Conservation (phyloP, 1,140 invertebrate genomes). For the Drosophila serrata region DNA sequence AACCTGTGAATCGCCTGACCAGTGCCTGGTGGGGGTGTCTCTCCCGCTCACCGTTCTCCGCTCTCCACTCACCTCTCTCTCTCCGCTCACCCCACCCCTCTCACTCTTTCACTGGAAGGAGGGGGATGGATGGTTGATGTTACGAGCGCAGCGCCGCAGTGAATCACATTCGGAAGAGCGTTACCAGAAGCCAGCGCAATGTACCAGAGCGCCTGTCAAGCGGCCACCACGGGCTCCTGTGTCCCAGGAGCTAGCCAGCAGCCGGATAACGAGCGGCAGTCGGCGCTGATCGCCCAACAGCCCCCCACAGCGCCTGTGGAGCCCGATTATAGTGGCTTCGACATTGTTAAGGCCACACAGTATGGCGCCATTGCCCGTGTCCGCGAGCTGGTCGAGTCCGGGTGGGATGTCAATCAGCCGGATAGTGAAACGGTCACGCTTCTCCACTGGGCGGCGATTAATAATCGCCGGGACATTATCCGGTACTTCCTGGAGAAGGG, state of each 20-base stretch:
- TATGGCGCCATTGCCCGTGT: constrained; percentile 95
- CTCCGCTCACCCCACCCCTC: constrained; percentile 31
- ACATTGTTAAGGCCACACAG: constrained; percentile 97
- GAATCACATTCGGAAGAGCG: constrained; percentile 67
- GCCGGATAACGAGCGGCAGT: constrained; percentile 86
- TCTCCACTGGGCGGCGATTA: constrained; percentile 99
- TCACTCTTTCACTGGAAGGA: constrained; percentile 38
- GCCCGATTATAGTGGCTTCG: constrained; percentile 93
- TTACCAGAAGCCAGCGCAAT: constrained; percentile 79
- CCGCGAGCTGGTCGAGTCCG: constrained; percentile 94
- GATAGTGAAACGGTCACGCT: constrained; percentile 97
- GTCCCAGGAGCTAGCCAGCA: constrained; percentile 86
- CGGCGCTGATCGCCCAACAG: constrained; percentile 87
- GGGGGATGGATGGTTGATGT: constrained; percentile 75
- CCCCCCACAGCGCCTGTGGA: constrained; percentile 87
- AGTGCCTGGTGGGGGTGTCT: constrained; percentile 70
- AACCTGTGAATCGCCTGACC: constrained; percentile 57
- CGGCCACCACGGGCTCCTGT: constrained; percentile 86
- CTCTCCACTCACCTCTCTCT: constrained; percentile 25
- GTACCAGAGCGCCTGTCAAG: constrained; percentile 89
- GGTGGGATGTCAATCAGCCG: constrained; percentile 95
- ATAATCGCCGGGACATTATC: constrained; percentile 97
- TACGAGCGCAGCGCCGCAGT: constrained; percentile 52
- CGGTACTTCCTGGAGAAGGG: constrained; percentile 95
- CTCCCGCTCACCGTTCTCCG: constrained; percentile 28